Evolutionary conservation across 2,797 vertebrate genomes (phyloP).

Genomic region (Danio aesculapii): DNA sequence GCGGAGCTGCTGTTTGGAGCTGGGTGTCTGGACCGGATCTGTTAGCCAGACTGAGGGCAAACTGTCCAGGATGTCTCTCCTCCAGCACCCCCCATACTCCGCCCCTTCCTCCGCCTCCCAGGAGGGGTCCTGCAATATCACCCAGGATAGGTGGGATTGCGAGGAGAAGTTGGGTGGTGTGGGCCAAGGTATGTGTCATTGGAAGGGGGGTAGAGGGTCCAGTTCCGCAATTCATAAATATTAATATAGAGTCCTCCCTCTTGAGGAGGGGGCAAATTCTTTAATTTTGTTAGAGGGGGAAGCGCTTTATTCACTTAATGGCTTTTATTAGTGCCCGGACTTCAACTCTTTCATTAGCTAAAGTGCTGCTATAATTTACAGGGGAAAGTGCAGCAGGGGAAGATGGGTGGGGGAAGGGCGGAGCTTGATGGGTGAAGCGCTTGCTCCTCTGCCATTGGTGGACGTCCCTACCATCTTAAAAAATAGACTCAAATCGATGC

Average conservation of each 20-base stretch:
- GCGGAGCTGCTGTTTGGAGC: conserved; percentile 59
- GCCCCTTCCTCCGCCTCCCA: conserved; percentile 76
- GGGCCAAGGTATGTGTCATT: conserved; percentile 71
- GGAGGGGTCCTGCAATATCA: conserved; percentile 78
- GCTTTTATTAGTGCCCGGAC: conserved; percentile 88
- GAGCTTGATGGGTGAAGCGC: conserved; percentile 70
- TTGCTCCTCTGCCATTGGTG: conserved; percentile 59
- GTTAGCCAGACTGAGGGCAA: conserved; percentile 77
- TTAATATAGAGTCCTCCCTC: conserved; percentile 85
- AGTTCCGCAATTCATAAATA: conserved; percentile 89
- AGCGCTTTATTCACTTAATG: conserved; percentile 91
- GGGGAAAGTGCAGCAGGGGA: conserved; percentile 67
- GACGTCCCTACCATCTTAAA: conserved; percentile 35
- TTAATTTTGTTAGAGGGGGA: conserved; percentile 90
- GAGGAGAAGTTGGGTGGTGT: conserved; percentile 75
- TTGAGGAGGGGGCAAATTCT: conserved; percentile 81
- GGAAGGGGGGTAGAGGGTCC: conserved; percentile 65
- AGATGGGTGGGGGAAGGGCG: conserved; percentile 69
- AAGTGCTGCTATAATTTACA: conserved; percentile 92
- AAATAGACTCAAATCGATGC: conserved; percentile 38
- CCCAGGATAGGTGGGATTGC: conserved; percentile 81
- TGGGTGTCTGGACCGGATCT: conserved; percentile 69
- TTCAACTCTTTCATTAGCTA: conserved; percentile 91
- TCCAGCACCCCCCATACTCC: conserved; percentile 69
- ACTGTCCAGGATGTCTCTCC: conserved; percentile 80